Percentiles rank a stretch among this genome's conserved stretches.
Conservation (phyloP, 2,797 vertebrate genomes). For the Telmatherina bonti region DNA sequence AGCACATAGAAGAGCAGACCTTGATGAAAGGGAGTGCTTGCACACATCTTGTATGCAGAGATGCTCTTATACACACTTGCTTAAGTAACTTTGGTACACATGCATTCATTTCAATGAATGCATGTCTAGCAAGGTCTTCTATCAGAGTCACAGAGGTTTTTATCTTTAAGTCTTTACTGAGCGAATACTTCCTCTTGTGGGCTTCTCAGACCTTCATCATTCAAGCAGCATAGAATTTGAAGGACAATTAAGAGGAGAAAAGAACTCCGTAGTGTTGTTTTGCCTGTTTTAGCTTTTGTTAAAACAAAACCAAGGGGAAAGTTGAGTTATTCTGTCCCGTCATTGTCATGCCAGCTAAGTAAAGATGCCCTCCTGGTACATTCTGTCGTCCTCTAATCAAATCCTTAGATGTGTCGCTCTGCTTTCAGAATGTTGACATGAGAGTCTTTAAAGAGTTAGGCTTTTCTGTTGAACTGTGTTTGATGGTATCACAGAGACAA, state of each 20-base stretch:
- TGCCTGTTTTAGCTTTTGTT: constrained; percentile 12
- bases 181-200: neutral
- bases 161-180: constrained; percentile 9
- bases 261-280: constrained; percentile 18
- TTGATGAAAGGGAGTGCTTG: constrained; percentile 20
- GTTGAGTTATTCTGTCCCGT: constrained; percentile 21
- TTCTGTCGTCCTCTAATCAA: constrained; percentile 31
- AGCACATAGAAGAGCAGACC: constrained; percentile 4
- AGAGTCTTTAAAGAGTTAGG: constrained; percentile 13
- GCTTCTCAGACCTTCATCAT: constrained; percentile 4
- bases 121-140: constrained; percentile 14
- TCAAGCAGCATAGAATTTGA: neutral
- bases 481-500: neutral
- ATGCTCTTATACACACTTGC: neutral
- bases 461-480: constrained; percentile 4
- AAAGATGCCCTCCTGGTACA: constrained; percentile 20
- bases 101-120: constrained; percentile 9
- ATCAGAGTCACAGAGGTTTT: neutral
- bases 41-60: neutral
- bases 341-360: constrained; percentile 13
- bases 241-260: constrained; percentile 4
- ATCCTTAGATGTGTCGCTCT: constrained; percentile 13
- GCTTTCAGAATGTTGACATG: constrained; percentile 37
- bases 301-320: constrained; percentile 6
- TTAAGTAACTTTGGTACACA: constrained; percentile 3